A percentile compares a stretch with the other conserved stretches of the same genome.
phyloP scores from a whole-genome alignment of 2,113 vertebrate genomes.

The Chinchilla lanigera region DNA sequence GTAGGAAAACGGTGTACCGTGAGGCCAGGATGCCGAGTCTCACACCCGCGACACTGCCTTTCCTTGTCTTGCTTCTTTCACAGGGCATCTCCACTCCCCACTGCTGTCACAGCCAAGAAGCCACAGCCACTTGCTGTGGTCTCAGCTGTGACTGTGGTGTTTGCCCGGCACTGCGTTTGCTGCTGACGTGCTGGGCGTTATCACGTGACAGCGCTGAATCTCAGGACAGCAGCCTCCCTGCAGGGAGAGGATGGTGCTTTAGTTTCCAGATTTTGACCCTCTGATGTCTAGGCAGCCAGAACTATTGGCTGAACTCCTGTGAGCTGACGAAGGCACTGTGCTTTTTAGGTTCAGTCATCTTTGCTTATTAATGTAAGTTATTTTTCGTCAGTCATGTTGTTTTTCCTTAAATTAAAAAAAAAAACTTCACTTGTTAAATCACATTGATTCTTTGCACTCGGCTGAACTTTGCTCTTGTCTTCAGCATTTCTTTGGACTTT shows the following conservation, averaged over 20 bases:
- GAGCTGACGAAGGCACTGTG: background rate
- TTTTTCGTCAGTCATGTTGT: background rate
- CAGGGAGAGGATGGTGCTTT: fast-evolving
- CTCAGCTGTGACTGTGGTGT: fast-evolving
- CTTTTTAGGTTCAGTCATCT: background rate
- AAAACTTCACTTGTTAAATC: background rate
- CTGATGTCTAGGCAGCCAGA: background rate
- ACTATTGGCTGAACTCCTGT: background rate
- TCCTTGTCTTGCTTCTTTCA: background rate
- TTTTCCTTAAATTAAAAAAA: background rate
- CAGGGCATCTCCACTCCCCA: background rate
- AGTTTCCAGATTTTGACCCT: background rate
- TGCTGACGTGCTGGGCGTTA: background rate
- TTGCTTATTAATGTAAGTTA: background rate
- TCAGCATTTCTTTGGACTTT: background rate
- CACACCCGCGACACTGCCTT: background rate
- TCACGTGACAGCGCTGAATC: fast-evolving
- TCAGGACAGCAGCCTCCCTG: fast-evolving
- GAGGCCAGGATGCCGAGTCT: background rate
- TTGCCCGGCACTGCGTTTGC: fast-evolving
- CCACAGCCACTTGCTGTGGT: fast-evolving
- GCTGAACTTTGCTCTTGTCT: background rate
- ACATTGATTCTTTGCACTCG: background rate
- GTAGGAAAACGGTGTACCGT: no score
- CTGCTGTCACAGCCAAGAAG: background rate